Base-by-base conservation (phyloP, 2,113 vertebrate species). In the Lucifuga dentata region DNA sequence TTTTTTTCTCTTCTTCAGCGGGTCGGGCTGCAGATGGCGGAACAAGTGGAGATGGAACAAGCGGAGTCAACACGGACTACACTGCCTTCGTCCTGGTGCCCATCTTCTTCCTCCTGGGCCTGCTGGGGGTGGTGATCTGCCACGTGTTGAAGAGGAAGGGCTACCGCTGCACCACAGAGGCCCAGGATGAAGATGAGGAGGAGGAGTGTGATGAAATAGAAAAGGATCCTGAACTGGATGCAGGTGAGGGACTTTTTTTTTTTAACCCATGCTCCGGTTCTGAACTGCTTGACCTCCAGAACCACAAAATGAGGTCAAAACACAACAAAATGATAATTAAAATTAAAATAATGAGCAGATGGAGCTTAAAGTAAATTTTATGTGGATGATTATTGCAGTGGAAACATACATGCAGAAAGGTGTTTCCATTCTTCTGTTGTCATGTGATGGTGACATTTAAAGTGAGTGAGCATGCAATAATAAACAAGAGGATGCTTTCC, bases 121-220 rank as follows among this genome's bases (percentile, higher is more conserved):
- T 99, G 17, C 67, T 96, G 23, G 98, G 98, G 0, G 92, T 98
- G 59, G 84, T 98, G 20, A 94, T 99, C 92, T 98, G 98, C 73
- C 96, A 98, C 60, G 68, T 98, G 56, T 88, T 99, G 52, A 96
- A 97, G 91, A 96, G 91, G 78, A 98, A 96, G 75, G 97, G 98
- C 39, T 99, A 98, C 84, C 95, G 96, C 13, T 98, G 96, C 88
- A 99, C 95, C 17, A 98, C 97, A 0, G 94, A 96, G 62, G 89
- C 93, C 0, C 92, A 95, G 55, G 81, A 93, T 38, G 85, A 84
- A 0, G 92, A 94, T 40, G 63, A 70, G 6, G 43, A 83, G 1
- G 89, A 68, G 45, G 92, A 92, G 70, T 95, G 93, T 49, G 89
- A 66, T 6, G 76, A 61, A n/a, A 91, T 90, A 3, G 91, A 93